Base-by-base conservation (phyloP, 1,140 invertebrate genomes). In the Pogonomyrmex californicus region DNA sequence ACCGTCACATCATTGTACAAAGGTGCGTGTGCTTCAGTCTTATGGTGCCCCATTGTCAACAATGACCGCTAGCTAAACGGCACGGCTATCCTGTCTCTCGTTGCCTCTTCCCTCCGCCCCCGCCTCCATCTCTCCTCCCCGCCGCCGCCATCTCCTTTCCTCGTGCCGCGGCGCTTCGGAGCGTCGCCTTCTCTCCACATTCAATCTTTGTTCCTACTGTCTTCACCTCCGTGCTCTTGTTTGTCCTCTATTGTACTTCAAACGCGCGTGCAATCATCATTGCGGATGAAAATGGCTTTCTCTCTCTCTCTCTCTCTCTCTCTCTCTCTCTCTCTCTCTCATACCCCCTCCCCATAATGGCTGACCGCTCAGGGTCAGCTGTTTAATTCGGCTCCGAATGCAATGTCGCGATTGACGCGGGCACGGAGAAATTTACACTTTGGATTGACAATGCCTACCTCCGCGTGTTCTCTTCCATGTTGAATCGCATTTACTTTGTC, bases 1-100 rank as follows among this genome's bases (percentile, higher is more conserved):
- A 97, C 97, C 78, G 97, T 98, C 86, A 98, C 98, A 81, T 96
- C 96, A 62, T 95, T 98, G 78, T 98, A 98, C 94, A 98, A 98
- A 97, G 97, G 97, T 97, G 93, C 93, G 91, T 91, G 78, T 7
- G 3, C 4, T 75, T 87, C 77, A 1, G 1, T 81, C 75, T 76
- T 56, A 85, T 68, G 62, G 71, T 87, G 83, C 56, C 77, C 71
- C 70, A 76, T 88, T 85, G 85, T 88, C 89, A 91, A 88, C 68
- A 91, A 60, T 54, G 62, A 62, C 23, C 54, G 9, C 56, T 81
- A 68, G 60, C 81, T 85, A 85, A 87, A 68, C 51, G 14, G n/a
- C 33, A 17, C 9, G 38, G 33, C 70, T 14, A 17, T 47, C 49
- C 49, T 56, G 17, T 51, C n/a, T 9, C 23, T 36, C 62, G 44